Conservation (phyloP, 1,140 invertebrate species). For the Drosophila novamexicana region DNA sequence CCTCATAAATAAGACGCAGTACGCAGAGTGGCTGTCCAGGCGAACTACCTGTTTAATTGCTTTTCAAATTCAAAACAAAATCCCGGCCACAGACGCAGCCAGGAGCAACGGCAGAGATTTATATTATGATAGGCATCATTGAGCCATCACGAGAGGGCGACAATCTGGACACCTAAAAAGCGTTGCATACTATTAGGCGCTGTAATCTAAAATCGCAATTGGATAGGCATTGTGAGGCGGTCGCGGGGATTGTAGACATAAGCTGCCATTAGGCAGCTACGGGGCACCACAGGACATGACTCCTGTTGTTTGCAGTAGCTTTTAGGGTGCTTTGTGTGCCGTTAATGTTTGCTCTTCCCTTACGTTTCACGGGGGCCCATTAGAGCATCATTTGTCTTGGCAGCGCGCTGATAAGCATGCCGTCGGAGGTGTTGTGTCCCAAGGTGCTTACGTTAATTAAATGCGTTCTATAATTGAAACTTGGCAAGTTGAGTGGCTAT, state of each 20-base stretch:
- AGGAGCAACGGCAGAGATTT: slow-evolving; percentile 55
- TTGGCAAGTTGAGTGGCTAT: slow-evolving; percentile 32
- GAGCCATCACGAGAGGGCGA: slow-evolving; percentile 49
- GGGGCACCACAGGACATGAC: slow-evolving; percentile 31
- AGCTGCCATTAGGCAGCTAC: slow-evolving; percentile 40
- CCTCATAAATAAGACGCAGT: slow-evolving; percentile 37
- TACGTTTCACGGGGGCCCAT: slow-evolving; percentile 48
- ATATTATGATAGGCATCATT: slow-evolving; percentile 80
- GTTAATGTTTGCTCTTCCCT: slow-evolving; percentile 57
- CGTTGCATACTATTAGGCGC: slow-evolving; percentile 69
- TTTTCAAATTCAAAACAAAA: slow-evolving; percentile 66
- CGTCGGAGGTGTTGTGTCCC: slow-evolving; percentile 2
- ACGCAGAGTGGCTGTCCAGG: slow-evolving; percentile 13
- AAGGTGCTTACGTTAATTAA: slow-evolving; percentile 59
- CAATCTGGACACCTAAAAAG: slow-evolving; percentile 48
- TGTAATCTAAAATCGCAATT: slow-evolving; percentile 72
- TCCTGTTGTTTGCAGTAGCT: slow-evolving; percentile 29
- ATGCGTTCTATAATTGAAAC: slow-evolving; percentile 75
- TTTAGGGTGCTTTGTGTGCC: slow-evolving; percentile 7
- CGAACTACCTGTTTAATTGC: slow-evolving; percentile 63
- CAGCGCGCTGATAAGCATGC: not conserved
- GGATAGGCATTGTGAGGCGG: slow-evolving; percentile 1
- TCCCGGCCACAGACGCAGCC: slow-evolving; percentile 29
- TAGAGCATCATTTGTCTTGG: slow-evolving; percentile 71
- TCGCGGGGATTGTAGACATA: slow-evolving; percentile 15